Conservation (phyloP, 2,888 invertebrate species). For the Catonia carolina region DNA sequence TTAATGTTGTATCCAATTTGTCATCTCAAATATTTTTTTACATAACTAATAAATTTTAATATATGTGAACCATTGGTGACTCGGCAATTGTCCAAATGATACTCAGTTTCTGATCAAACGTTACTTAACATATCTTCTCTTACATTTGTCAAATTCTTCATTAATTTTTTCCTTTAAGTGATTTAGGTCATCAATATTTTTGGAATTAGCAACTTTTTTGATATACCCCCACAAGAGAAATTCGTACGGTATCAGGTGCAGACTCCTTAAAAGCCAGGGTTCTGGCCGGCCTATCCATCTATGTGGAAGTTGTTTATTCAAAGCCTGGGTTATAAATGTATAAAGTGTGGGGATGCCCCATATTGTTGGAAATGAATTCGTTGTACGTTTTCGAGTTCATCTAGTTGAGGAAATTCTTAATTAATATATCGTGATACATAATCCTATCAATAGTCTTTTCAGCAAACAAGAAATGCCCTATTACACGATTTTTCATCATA, state of each 20-base stretch:
- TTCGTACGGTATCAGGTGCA: neutral
- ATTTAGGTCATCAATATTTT: neutral
- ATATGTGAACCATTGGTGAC: neutral
- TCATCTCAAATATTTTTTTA: constrained; percentile 10
- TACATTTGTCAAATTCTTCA: constrained; percentile 9
- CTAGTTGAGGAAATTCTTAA: constrained; percentile 16
- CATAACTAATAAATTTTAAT: constrained; percentile 1
- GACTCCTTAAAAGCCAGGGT: constrained; percentile 3
- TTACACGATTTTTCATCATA: constrained; percentile 14
- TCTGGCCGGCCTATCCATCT: constrained; percentile 3
- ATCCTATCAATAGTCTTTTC: constrained; percentile 9
- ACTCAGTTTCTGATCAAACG: neutral
- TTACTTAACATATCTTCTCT: neutral
- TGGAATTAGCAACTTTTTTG: neutral
- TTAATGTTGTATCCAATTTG: neutral
- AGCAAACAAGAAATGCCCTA: constrained; percentile 13
- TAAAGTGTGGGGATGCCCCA: constrained; percentile 12
- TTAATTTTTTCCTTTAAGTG: constrained; percentile 5
- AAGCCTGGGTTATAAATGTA: neutral
- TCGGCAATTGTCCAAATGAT: constrained; percentile 2
- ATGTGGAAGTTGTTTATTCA: constrained; percentile 7
- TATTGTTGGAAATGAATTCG: constrained; percentile 10
- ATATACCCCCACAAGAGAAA: neutral
- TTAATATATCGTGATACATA: constrained; percentile 6
- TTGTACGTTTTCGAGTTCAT: constrained; percentile 16